A percentile compares a stretch with the other conserved stretches of the same genome.
Conservation (phyloP, 2,888 invertebrate genomes). For the Macrophya annulata region DNA sequence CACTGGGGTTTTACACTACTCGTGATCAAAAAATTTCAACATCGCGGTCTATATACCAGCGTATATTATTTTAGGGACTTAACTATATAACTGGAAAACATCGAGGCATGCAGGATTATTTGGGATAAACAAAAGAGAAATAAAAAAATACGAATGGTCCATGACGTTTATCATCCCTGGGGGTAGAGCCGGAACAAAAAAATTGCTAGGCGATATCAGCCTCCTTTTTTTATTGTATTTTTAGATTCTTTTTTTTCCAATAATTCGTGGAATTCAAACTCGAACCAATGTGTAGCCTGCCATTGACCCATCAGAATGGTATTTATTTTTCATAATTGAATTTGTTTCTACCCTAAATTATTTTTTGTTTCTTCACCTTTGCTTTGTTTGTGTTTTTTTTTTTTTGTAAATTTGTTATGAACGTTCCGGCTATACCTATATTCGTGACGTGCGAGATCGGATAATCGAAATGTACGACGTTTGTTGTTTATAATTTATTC, state of each 20-base stretch:
- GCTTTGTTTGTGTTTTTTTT: not conserved
- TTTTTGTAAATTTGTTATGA: not conserved
- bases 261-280: not conserved
- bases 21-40: not conserved
- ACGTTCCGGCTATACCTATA: not conserved
- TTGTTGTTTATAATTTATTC: not conserved
- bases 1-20: not conserved
- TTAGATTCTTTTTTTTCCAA: not conserved
- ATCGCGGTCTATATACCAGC: not conserved
- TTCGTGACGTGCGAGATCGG: too few species aligned
- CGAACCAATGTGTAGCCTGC: not conserved
- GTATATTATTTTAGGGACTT: not conserved
- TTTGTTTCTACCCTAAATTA: not conserved
- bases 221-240: too few species aligned
- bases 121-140: not conserved
- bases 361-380: too few species aligned
- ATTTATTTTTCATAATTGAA: not conserved
- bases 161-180: slow-evolving; percentile 16
- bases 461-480: not conserved
- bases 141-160: slow-evolving; percentile 11
- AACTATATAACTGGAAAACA: not conserved
- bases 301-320: not conserved
- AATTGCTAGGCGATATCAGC: slow-evolving; percentile 19
- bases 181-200: not conserved
- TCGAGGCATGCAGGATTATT: not conserved